These are phyloP conservation scores for Noctua pronuba DNA, from an alignment of 2,888 invertebrate genomes.

Conservation along the genomic window DNA sequence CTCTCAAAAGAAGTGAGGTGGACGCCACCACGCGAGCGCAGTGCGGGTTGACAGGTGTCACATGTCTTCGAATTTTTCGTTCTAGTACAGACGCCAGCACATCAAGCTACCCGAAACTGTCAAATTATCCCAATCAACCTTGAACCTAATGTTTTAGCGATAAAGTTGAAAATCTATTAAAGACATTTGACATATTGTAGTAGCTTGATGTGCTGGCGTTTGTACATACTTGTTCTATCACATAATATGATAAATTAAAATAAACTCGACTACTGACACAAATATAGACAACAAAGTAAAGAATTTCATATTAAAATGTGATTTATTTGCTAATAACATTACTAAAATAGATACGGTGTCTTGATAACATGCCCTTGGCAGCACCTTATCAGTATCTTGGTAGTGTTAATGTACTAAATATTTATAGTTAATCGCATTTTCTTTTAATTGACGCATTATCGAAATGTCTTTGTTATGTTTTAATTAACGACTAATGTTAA, in stretches of 20 bases:
- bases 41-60: neutral
- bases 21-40: neutral
- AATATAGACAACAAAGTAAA: conserved; percentile 27
- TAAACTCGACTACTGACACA: neutral
- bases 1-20: neutral
- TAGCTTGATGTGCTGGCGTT: too few relatives aligned
- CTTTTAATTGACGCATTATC: conserved; percentile 26
- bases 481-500: neutral
- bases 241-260: too few relatives aligned
- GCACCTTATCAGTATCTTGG: conserved; percentile 11
- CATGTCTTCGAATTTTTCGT: neutral
- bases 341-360: conserved; percentile 24
- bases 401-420: conserved; percentile 37
- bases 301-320: neutral
- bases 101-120: too few relatives aligned
- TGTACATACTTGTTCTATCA: too few relatives aligned
- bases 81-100: too few relatives aligned
- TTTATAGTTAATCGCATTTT: conserved; percentile 24
- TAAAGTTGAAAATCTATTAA: too few relatives aligned
- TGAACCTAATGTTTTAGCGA: too few relatives aligned
- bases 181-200: too few relatives aligned
- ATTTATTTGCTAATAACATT: conserved; percentile 27
- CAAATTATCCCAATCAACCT: too few relatives aligned
- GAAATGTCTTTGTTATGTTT: conserved; percentile 27
- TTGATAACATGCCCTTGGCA: conserved; percentile 42